Conservation (phyloP, 2,113 vertebrate species). For the Peromyscus polionotus region DNA sequence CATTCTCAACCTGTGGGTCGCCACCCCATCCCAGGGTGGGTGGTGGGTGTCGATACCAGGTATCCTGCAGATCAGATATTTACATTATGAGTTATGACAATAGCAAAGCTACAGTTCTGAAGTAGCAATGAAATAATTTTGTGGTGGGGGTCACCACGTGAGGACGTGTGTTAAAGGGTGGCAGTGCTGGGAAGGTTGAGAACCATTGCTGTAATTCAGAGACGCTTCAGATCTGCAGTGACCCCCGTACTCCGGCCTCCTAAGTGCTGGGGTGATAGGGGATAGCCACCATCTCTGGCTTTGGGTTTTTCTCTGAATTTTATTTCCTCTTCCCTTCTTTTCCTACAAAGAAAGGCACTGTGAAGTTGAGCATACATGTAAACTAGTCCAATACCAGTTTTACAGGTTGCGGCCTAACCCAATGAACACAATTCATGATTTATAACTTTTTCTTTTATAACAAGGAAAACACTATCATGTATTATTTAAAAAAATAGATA, state of each 20-base stretch:
- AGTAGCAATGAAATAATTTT: not conserved
- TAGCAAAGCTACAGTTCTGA: not conserved
- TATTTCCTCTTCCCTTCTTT: not conserved
- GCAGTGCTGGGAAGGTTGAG: not conserved
- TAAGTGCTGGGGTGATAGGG: not conserved
- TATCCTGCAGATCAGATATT: not conserved
- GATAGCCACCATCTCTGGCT: no score
- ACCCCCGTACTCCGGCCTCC: not conserved
- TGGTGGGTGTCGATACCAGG: no score
- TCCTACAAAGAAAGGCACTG: not conserved
- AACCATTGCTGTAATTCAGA: not conserved
- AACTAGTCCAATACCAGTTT: not conserved
- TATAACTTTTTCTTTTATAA: conserved; percentile 26
- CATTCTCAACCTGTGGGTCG: no score
- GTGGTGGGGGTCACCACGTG: not conserved
- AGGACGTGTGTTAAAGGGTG: not conserved
- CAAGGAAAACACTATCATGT: not conserved
- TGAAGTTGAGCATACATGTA: not conserved
- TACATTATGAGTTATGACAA: not conserved
- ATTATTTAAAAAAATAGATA: not conserved
- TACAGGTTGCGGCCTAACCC: not conserved
- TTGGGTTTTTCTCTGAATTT: not conserved
- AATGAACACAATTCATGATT: not conserved
- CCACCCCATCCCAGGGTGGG: no score
- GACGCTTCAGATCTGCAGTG: not conserved